phyloP scores from a whole-genome alignment of 2,888 invertebrate genomes.

The Cyrtodaria siliqua region DNA sequence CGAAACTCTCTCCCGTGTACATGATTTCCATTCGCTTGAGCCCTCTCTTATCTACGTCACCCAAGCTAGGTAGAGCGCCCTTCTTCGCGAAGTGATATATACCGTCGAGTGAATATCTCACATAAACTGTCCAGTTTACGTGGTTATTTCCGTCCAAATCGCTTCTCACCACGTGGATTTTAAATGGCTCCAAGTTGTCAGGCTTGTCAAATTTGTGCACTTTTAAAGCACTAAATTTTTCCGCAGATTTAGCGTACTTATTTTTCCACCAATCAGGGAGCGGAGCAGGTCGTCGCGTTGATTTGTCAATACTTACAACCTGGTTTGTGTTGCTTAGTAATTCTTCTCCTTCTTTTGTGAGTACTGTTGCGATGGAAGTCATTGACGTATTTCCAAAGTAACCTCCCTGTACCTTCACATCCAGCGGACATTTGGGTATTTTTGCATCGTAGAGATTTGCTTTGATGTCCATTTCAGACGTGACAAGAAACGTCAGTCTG shows the following conservation, averaged over 20 bases:
- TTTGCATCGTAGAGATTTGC: slow-evolving; percentile 62
- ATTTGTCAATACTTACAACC: slow-evolving; percentile 76
- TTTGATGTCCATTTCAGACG: slow-evolving; percentile 62
- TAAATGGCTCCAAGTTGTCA: slow-evolving; percentile 45
- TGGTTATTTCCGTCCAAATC: slow-evolving; percentile 75
- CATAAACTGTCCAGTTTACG: slow-evolving; percentile 74
- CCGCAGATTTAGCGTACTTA: slow-evolving; percentile 69
- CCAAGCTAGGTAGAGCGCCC: slow-evolving; percentile 41
- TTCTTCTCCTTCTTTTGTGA: slow-evolving; percentile 38
- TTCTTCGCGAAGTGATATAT: slow-evolving; percentile 64
- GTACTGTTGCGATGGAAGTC: slow-evolving; percentile 61
- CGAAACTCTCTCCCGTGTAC: slow-evolving; percentile 78
- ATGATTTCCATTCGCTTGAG: slow-evolving; percentile 73
- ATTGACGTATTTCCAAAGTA: slow-evolving; percentile 71
- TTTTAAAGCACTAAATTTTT: slow-evolving; percentile 61
- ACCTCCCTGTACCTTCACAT: slow-evolving; percentile 64
- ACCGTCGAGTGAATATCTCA: slow-evolving; percentile 69
- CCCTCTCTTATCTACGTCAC: slow-evolving; percentile 65
- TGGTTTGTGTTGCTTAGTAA: slow-evolving; percentile 71
- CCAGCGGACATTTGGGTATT: slow-evolving; percentile 63
- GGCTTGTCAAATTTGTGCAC: slow-evolving; percentile 64
- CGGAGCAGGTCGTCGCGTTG: slow-evolving; percentile 74
- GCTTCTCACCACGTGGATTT: slow-evolving; percentile 68
- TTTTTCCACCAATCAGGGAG: slow-evolving; percentile 81
- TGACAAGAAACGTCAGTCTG: slow-evolving; percentile 66